Base-by-base conservation (phyloP, 1,140 invertebrate species). In the Drosophila bocqueti region DNA sequence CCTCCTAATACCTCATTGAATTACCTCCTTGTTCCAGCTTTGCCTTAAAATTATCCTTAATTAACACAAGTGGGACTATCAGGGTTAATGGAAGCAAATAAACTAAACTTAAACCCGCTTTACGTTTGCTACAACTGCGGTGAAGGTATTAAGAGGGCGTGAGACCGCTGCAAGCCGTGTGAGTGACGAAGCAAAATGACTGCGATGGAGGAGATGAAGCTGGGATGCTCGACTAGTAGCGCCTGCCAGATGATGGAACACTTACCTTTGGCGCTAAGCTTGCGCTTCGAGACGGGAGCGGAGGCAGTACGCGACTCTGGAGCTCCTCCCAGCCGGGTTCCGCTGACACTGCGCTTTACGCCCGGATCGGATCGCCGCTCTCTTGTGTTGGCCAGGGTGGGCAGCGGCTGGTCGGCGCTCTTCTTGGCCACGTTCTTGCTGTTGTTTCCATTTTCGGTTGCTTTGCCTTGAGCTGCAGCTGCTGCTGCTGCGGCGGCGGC, bases 381-480 rank as follows among this genome's bases (percentile, higher is more conserved):
- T 3, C 85, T 66, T 9, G 79, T 85, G 40, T 50, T 89, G 40
- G 83, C 80, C 68, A 86, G 49, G 55, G 45, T 57, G 49, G 43
- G 29, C 0, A 57, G 40, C 11, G 85, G 85, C 49, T 91, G 85
- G 42, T 90, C 85, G n/a, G 85, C 85, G 40, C 81, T 85, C 55
- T 90, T 90, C 34, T 90, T 90, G 58, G 85, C 85, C 36, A 90
- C 85, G 45, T 90, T 90, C 55, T 90, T 90, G 65, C 85, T 87
- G 40, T 38, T 55, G 21, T 46, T 57, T 9, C 43, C 58, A 55
- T 59, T 69, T 13, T 79, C 84, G 15, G 64, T 26, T 2, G 65
- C 36, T 29, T 73, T 74, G 4, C 59, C 57, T 38, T 55, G 40
- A 46, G 24, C n/a, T 15, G 68, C 64, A 46, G 73, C 62, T 10